phyloP scores from a whole-genome alignment of 2,797 vertebrate species.

The Oryzias sinensis region DNA sequence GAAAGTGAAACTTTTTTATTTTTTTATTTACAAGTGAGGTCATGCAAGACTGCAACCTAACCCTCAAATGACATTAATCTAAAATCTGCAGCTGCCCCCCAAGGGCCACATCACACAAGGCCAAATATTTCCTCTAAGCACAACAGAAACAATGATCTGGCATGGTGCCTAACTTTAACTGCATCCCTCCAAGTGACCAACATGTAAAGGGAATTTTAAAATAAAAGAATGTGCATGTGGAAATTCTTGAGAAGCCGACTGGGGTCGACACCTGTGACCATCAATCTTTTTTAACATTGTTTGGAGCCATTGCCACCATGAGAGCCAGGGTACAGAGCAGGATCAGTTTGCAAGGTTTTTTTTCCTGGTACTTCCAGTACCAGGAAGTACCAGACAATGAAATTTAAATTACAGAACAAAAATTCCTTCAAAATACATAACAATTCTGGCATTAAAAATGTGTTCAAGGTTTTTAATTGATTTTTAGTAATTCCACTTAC shows the following conservation, averaged over 20 bases:
- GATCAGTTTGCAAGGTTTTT: conserved; percentile 17
- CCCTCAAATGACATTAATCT: conserved; percentile 66
- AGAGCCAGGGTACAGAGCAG: conserved; percentile 20
- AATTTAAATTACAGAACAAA: background rate
- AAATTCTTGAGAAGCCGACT: conserved; percentile 56
- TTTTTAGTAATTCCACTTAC: too few relatives aligned
- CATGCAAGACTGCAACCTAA: conserved; percentile 76
- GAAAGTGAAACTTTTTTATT: conserved; percentile 46
- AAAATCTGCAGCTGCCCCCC: conserved; percentile 66
- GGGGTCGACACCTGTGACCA: conserved; percentile 61
- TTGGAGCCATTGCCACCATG: conserved; percentile 30
- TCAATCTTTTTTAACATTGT: conserved; percentile 49
- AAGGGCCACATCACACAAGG: conserved; percentile 62
- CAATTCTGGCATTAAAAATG: too few relatives aligned
- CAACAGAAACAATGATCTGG: conserved; percentile 76
- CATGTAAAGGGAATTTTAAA: conserved; percentile 63
- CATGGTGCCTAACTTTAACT: conserved; percentile 70
- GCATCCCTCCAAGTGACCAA: conserved; percentile 53
- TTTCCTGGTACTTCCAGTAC: too few relatives aligned
- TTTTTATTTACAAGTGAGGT: conserved; percentile 54
- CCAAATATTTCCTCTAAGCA: conserved; percentile 69
- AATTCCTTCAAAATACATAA: too few relatives aligned
- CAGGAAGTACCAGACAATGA: conserved; percentile 15
- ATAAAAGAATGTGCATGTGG: conserved; percentile 44
- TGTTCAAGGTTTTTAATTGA: too few relatives aligned